Base-by-base conservation (phyloP, 2,888 invertebrate genomes). In the Aporophyla nigra region DNA sequence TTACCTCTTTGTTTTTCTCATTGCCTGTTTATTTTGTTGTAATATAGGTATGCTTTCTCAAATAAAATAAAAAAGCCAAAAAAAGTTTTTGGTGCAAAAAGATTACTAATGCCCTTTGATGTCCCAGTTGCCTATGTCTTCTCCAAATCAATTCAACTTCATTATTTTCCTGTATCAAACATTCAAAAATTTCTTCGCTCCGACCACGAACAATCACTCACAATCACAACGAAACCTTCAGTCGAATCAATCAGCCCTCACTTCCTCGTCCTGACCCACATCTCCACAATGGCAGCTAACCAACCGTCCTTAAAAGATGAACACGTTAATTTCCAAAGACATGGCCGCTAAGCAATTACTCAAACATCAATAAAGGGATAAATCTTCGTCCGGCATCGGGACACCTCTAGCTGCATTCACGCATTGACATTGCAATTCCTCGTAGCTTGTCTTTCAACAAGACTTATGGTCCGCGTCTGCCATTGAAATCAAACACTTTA, bases 371-470 rank as follows among this genome's bases (percentile, higher is more conserved):
- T 84, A 82, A 67, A 71, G 59, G 80, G 82, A 90, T 91, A 90
- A 90, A 89, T 91, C 91, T 89, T 86, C 83, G 79, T 85, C 72
- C 46, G 71, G 63, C 73, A 77, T 71, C 76, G 66, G 61, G 87
- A 89, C 88, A 87, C 87, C 82, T 88, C 80, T n/a, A n/a, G n/a
- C n/a, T 76, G 85, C 83, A 80, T 88, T 86, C 86, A 87, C 76
- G 40, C 86, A 87, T 79, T 87, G 90, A 88, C 88, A 87, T 89
- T 87, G 90, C 91, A 88, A 91, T 91, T 88, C 86, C 69, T 76
- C 78, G 80, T 74, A 80, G 56, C 87, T 86, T 84, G 87, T 84
- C 87, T 86, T 62, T 80, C 69, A 69, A 61, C 53, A 78, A 85
- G 88, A 90, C 78, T 88, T 90, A 89, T 89, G 74, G 84, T 81